Base-by-base conservation (phyloP, 2,888 invertebrate genomes). In the Hirtodrosophila cameraria region DNA sequence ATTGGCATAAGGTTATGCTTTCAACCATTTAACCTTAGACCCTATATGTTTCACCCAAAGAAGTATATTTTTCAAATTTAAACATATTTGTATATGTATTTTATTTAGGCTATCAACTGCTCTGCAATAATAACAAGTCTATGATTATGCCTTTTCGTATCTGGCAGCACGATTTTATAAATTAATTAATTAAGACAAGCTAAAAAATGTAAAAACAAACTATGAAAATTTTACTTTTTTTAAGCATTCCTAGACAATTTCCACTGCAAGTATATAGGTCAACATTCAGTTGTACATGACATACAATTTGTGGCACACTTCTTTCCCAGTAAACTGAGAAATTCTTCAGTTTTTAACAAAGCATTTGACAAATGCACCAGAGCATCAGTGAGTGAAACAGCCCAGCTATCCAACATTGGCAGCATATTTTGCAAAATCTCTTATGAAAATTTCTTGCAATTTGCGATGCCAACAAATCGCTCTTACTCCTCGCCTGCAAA, bases 381-480 rank as follows among this genome's bases (percentile, higher is more conserved):
- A 30, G 38, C 36, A 52, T 23, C 20, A 33, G 5, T 15, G 28
- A 15, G 31, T 43, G 35, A 20, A n/a, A 13, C 12, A 35, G 13
- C 8, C 18, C 12, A 36, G 15, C 13, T 13, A 7, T 35, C 11
- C 15, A 35, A 39, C 45, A 30, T 41, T 45, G n/a, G n/a, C 30
- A 43, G 28, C 31, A 58, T 49, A 59, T 59, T 74, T 59, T 35
- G 7, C 9, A 31, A 42, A n/a, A 31, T 30, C 42, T 31, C 1
- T 30, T 30, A 23, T 28, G 28, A 46, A 30, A 16, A 38, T 46
- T 57, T 63, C 33, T 25, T 20, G 9, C 70, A 74, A 61, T 68
- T 68, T 62, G 23, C 42, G 38, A 35, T 33, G 18, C 15, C 27
- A 50, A 33, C 35, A 49, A 42, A 53, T 46, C 25, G n/a, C 27